Percentiles rank a stretch among this genome's conserved stretches.
phyloP scores from a whole-genome alignment of 2,113 vertebrate genomes.

The Tor tambroides region DNA sequence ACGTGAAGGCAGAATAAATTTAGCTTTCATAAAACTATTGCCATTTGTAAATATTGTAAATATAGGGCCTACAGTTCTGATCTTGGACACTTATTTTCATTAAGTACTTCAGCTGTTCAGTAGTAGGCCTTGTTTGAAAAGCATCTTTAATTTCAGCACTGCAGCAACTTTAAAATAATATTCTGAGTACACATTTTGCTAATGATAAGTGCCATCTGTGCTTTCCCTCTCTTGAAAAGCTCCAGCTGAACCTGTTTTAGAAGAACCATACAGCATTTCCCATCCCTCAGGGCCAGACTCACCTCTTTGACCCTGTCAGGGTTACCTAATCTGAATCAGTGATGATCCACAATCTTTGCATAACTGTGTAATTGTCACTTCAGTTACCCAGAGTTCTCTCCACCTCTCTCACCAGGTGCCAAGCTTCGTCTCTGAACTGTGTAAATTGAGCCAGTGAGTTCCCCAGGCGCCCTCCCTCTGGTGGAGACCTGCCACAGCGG shows the following conservation, averaged over 20 bases:
- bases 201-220: neutral
- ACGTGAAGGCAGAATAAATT: no score
- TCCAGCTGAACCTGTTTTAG: slow-evolving; percentile 13
- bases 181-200: neutral
- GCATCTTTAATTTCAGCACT: no score
- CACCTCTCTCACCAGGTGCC: slow-evolving; percentile 49
- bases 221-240: neutral
- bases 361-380: slow-evolving; percentile 70
- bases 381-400: slow-evolving; percentile 54
- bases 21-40: no score
- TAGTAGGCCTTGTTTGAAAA: no score
- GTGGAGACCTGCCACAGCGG: slow-evolving; percentile 66
- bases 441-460: slow-evolving; percentile 74
- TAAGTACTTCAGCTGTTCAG: no score
- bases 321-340: slow-evolving; percentile 22
- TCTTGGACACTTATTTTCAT: no score
- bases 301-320: slow-evolving; percentile 10
- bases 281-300: neutral
- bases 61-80: no score
- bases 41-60: no score
- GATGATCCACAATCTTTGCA: slow-evolving; percentile 52
- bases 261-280: slow-evolving; percentile 58
- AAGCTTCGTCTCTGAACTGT: slow-evolving; percentile 67
- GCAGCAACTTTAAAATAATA: neutral
- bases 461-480: slow-evolving; percentile 60